These are phyloP conservation scores for Varroa destructor DNA, from an alignment of 1,140 invertebrate genomes.

Conservation along the genomic window DNA sequence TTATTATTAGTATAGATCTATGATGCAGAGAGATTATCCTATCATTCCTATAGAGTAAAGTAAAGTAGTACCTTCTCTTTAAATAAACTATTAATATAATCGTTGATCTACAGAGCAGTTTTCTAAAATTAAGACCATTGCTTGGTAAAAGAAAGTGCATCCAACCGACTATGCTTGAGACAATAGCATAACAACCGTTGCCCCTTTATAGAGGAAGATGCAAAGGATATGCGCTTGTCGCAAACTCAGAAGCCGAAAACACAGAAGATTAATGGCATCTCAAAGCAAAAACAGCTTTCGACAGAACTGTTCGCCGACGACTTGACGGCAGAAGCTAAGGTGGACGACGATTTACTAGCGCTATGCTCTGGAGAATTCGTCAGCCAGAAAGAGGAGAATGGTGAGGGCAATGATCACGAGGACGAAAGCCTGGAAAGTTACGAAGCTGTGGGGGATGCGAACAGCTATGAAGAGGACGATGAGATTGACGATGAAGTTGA, in stretches of 20 bases:
- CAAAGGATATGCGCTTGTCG: neutral
- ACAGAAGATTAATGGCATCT: neutral
- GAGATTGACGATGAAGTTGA: neutral
- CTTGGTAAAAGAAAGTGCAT: neutral
- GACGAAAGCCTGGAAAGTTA: neutral
- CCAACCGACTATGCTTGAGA: neutral
- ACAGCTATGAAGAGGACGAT: neutral
- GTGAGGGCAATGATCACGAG: neutral
- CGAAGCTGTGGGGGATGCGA: neutral
- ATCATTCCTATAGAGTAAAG: neutral
- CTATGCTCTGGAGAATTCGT: conserved; percentile 4
- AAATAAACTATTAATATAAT: no score
- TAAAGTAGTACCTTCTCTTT: no score
- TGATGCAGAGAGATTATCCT: neutral
- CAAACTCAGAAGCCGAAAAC: conserved; percentile 10
- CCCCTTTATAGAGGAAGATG: neutral
- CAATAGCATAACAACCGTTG: no score
- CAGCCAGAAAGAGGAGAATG: neutral
- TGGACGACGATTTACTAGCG: conserved; percentile 13
- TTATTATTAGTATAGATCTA: neutral
- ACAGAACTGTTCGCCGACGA: no score
- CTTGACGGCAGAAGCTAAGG: neutral
- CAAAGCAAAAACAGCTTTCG: no score
- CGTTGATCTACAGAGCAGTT: no score
- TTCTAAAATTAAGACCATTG: neutral